Percentiles rank a stretch among this genome's conserved stretches.
These are phyloP conservation scores for Pelodiscus sinensis DNA, from an alignment of 2,113 vertebrate species.

Conservation along the genomic window DNA sequence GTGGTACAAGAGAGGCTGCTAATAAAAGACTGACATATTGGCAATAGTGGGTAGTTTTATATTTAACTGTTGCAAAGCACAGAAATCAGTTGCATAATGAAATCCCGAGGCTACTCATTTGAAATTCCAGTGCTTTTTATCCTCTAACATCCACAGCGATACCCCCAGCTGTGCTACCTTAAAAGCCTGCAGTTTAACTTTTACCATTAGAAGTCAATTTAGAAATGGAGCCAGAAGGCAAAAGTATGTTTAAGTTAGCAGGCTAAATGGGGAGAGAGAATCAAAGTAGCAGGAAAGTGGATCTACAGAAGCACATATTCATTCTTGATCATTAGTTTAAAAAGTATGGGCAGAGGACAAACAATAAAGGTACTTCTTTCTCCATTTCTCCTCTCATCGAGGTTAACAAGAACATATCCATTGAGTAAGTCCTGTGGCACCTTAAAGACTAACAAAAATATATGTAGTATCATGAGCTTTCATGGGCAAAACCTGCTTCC, in stretches of 20 bases:
- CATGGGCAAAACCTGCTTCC: no score
- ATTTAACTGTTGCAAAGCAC: neutral
- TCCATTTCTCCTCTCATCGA: neutral
- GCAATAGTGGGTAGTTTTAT: neutral
- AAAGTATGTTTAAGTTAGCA: neutral
- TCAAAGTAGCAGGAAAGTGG: neutral
- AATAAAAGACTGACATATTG: neutral
- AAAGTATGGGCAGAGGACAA: neutral
- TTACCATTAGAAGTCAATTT: neutral
- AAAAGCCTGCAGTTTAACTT: neutral
- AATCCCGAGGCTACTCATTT: neutral
- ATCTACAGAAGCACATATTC: accelerated
- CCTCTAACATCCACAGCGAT: neutral
- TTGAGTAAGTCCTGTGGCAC: slow-evolving; percentile 9
- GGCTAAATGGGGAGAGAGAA: neutral
- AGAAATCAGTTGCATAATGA: neutral
- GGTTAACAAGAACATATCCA: neutral
- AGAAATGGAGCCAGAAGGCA: neutral
- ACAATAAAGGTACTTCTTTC: neutral
- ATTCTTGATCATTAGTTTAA: neutral
- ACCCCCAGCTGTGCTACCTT: neutral
- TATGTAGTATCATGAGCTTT: no score
- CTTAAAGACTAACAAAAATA: neutral
- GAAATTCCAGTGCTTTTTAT: slow-evolving; percentile 7
- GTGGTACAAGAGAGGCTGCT: neutral